Evolutionary conservation across 2,113 vertebrate genomes (phyloP).

Genomic region (Elephas maximus): DNA sequence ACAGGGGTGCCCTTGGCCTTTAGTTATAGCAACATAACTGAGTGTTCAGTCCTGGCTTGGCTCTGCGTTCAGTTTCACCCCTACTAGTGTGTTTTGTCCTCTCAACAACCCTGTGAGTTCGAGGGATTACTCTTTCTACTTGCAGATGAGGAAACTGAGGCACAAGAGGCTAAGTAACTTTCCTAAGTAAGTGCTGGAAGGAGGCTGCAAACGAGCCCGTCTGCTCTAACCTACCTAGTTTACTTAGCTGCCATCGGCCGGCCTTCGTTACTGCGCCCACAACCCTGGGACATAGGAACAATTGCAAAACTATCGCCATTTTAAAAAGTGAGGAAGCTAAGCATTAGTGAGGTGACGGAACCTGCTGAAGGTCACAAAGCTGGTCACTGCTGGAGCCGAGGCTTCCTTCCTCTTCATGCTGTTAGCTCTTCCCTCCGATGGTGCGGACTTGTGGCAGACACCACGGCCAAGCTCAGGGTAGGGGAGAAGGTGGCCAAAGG

Average conservation of each 20-base stretch:
- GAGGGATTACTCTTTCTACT: neutral
- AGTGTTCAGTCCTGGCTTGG: neutral
- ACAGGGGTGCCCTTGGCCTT: neutral
- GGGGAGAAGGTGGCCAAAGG: neutral
- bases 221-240: rapidly evolving
- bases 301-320: rapidly evolving
- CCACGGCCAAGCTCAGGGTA: no score
- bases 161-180: neutral
- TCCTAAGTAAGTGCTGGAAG: neutral
- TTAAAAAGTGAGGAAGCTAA: neutral
- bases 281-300: neutral
- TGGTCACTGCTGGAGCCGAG: no score
- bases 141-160: neutral
- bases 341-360: neutral
- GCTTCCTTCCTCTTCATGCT: neutral
- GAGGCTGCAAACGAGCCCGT: neutral
- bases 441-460: no score
- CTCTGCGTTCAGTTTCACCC: neutral
- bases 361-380: neutral
- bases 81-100: neutral
- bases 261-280: rapidly evolving
- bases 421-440: neutral
- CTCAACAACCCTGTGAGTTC: neutral
- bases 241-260: rapidly evolving
- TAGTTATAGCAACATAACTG: neutral